Evolutionary conservation across 2,113 vertebrate species (phyloP).

Genomic region (Triplophysa dalaica): DNA sequence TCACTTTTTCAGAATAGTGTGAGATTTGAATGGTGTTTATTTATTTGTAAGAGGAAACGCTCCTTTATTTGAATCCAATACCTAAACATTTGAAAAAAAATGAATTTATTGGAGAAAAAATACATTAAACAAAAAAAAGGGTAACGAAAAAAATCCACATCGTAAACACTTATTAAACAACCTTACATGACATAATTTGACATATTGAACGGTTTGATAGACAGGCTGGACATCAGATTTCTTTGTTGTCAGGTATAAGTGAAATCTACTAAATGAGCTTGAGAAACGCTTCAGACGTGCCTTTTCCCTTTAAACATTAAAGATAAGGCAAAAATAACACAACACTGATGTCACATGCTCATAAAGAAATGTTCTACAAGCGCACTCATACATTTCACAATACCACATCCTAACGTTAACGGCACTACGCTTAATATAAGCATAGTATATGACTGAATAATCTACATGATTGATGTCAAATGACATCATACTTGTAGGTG

Average conservation of each 20-base stretch:
- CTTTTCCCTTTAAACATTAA: slow-evolving; percentile 77
- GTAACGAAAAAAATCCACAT: not conserved
- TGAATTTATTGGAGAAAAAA: slow-evolving; percentile 67
- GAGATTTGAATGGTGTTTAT: not conserved
- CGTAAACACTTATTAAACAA: slow-evolving; percentile 37
- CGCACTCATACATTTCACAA: slow-evolving; percentile 20
- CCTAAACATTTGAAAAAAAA: not conserved
- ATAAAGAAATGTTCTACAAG: slow-evolving; percentile 38
- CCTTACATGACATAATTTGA: slow-evolving; percentile 45
- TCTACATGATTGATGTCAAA: not conserved
- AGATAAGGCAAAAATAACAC: slow-evolving; percentile 67
- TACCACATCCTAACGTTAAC: slow-evolving; percentile 35
- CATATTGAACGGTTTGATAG: slow-evolving; percentile 37
- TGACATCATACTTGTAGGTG: slow-evolving; percentile 29
- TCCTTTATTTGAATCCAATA: no score
- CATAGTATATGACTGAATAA: slow-evolving; percentile 51
- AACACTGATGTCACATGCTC: slow-evolving; percentile 33
- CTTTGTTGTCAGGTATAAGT: not conserved
- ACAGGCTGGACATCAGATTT: slow-evolving; percentile 19
- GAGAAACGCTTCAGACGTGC: slow-evolving; percentile 55
- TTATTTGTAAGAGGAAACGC: not conserved
- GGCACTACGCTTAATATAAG: slow-evolving; percentile 75
- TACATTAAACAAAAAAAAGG: slow-evolving; percentile 17
- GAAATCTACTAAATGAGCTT: slow-evolving; percentile 22
- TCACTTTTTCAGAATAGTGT: not conserved